Evolutionary conservation across 23 tunicate genomes (phyloP), one percentile per base, ranked within the genome.

Genomic region (Oikopleura albicans): DNA sequence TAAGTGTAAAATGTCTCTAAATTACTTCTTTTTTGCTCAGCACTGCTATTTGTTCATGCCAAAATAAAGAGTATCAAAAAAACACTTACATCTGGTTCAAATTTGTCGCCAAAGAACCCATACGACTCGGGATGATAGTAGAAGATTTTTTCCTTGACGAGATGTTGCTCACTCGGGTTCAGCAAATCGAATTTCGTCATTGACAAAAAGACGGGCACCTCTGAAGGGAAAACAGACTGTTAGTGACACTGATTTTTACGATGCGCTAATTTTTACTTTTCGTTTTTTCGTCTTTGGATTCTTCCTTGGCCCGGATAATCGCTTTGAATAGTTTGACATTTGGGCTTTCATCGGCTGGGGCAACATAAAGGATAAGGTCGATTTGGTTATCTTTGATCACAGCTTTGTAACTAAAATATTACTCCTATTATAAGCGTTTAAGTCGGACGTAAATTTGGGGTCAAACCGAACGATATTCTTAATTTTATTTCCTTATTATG

Each of bases 341-440:
- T 71, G 79, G 79, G 36, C 37, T 4, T 35, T 90, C 86, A 86
- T 41, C 83, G 29, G 89, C 75, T 40, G 92, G 88, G 0, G 99
- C 86, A 1, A 95, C 99, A 41, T 66, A 86, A 4, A 95, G 88
- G 8, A 95, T 89, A 39, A 94, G 76, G 86, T 95, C 99, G 85
- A 95, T 95, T 59, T 91, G 84, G 40, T 90, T 86, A 39, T 95
- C 63, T 29, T 91, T 39, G 34, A 71, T 71, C 37, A 29, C 34
- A 16, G 79, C 31, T 71, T 29, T 16, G 31, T 71, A 71, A 22
- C 79, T 71, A 2, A 49, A 49, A 49, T 49, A 49, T 22, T 8
- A 49, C 22, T 49, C n/a, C n/a, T n/a, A n/a, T n/a, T n/a, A n/a
- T n/a, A n/a, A n/a, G n/a, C n/a, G n/a, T n/a, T n/a, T n/a, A n/a